These are phyloP conservation scores for Clanis bilineata DNA, from an alignment of 2,888 invertebrate species.

Conservation along the genomic window DNA sequence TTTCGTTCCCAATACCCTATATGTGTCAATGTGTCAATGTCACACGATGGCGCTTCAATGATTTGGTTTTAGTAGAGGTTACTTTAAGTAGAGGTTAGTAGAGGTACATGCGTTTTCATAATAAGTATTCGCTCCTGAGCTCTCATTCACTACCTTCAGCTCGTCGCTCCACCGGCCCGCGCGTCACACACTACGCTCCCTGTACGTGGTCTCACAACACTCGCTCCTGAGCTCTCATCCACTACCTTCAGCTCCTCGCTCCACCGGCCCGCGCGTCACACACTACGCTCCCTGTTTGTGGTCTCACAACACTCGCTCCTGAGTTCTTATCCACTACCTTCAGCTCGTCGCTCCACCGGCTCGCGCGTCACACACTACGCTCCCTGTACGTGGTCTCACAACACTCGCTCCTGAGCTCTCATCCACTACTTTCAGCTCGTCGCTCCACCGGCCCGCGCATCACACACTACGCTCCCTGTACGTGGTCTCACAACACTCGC, in stretches of 20 bases:
- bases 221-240: too few relatives aligned
- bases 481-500: background rate
- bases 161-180: background rate
- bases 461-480: constrained; percentile 3
- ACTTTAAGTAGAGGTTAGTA: too few relatives aligned
- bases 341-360: background rate
- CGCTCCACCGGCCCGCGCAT: background rate
- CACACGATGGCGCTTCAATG: background rate
- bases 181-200: constrained; percentile 8
- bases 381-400: background rate
- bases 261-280: background rate
- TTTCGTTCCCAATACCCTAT: background rate
- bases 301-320: background rate
- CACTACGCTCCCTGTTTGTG: background rate
- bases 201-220: background rate
- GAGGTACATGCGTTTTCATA: too few relatives aligned
- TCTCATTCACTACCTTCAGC: background rate
- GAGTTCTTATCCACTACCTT: background rate
- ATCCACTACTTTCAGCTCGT: constrained; percentile 2
- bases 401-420: background rate
- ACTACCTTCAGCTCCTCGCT: background rate
- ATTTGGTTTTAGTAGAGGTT: too few relatives aligned
- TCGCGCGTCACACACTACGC: background rate
- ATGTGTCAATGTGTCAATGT: background rate
- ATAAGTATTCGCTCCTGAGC: background rate